phyloP scores from a whole-genome alignment of 23 tunicate species.

The Styela clava region DNA sequence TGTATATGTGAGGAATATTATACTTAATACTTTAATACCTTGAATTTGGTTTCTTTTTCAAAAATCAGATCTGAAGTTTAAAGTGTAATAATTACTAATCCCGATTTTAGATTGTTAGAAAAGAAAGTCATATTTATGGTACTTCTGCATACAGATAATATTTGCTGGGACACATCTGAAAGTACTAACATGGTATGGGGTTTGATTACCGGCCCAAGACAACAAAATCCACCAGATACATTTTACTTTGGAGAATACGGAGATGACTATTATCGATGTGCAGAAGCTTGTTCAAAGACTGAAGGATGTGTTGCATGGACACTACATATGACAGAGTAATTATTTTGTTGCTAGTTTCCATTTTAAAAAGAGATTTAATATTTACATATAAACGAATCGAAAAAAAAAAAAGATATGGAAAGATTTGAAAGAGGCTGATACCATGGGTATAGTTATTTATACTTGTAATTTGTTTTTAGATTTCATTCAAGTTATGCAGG shows the following conservation, averaged over 20 bases:
- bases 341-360: not conserved
- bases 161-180: slow-evolving; percentile 45
- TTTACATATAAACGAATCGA: not conserved
- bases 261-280: slow-evolving; percentile 46
- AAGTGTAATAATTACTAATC: too few relatives aligned
- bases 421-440: too few relatives aligned
- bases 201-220: slow-evolving; percentile 17
- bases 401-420: too few relatives aligned
- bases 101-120: too few relatives aligned
- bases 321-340: slow-evolving; percentile 40
- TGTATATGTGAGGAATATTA: too few relatives aligned
- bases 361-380: not conserved
- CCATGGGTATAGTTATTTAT: too few relatives aligned
- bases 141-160: slow-evolving; percentile 30
- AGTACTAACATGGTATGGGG: slow-evolving; percentile 24
- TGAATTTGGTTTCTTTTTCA: too few relatives aligned
- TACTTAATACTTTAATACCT: too few relatives aligned
- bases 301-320: slow-evolving; percentile 51
- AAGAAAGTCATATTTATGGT: too few relatives aligned
- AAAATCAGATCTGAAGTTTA: too few relatives aligned
- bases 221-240: slow-evolving; percentile 39
- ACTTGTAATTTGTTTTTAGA: not conserved
- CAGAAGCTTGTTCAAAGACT: slow-evolving; percentile 43
- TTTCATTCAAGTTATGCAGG: slow-evolving; percentile 33
- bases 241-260: slow-evolving; percentile 57